These are phyloP conservation scores for Rhombomys opimus DNA, from an alignment of 2,113 vertebrate species.

Conservation along the genomic window DNA sequence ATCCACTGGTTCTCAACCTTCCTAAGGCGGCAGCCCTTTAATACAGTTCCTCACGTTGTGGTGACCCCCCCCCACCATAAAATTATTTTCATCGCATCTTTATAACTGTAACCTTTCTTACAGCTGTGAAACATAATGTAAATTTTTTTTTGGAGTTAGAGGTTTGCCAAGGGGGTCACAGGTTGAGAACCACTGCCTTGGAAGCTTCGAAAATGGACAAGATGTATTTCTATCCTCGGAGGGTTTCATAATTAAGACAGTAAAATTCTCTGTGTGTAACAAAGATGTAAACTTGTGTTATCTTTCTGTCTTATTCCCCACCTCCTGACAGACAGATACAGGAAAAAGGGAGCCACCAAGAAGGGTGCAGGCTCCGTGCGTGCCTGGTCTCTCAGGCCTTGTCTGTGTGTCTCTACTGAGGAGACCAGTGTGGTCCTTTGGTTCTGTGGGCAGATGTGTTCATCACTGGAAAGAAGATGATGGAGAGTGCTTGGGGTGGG, in stretches of 20 bases:
- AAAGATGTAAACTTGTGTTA: not conserved
- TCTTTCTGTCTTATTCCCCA: not conserved
- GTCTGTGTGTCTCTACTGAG: not conserved
- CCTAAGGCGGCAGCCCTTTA: not conserved
- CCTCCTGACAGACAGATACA: not conserved
- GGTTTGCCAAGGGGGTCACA: not conserved
- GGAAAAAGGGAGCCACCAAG: too few relatives aligned
- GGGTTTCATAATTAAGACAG: not conserved
- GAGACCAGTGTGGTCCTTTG: not conserved
- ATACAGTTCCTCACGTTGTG: not conserved
- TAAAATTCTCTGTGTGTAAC: not conserved
- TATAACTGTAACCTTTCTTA: not conserved
- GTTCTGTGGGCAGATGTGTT: not conserved
- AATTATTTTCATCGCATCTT: not conserved
- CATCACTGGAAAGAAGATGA: not conserved
- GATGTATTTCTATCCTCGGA: not conserved
- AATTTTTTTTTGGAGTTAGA: not conserved
- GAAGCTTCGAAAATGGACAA: not conserved
- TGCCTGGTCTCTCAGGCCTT: not conserved
- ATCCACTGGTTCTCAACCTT: not conserved
- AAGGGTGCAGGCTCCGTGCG: not conserved
- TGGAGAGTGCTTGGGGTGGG: too few relatives aligned
- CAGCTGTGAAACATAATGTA: not conserved
- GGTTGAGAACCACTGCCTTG: not conserved
- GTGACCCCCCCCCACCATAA: not conserved